A percentile compares a stretch with the other conserved stretches of the same genome.
Conservation (phyloP, 2,797 vertebrate species). For the Smutsia gigantea region DNA sequence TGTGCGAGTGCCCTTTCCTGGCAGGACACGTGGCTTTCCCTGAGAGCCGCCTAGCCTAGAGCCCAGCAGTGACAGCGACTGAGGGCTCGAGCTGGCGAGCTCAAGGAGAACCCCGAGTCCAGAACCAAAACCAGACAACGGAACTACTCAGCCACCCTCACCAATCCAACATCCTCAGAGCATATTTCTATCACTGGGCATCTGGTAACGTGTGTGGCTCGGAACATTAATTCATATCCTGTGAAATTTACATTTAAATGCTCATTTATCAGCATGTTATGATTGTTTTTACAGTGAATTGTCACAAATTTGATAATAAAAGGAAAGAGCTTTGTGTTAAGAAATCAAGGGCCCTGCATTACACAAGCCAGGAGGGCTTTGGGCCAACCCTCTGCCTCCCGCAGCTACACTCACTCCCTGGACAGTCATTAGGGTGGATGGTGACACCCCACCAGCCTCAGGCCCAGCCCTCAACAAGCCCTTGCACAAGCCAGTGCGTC, state of each 20-base stretch:
- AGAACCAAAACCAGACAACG: too few species aligned
- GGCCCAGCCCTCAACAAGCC: too few species aligned
- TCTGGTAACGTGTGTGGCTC: accelerated
- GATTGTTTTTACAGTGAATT: background rate
- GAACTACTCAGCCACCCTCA: background rate
- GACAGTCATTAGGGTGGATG: too few species aligned
- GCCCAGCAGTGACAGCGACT: background rate
- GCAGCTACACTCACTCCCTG: background rate
- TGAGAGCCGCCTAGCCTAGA: background rate
- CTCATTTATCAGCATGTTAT: background rate
- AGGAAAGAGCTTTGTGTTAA: background rate
- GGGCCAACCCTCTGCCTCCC: background rate
- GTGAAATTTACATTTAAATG: background rate
- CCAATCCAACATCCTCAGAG: accelerated
- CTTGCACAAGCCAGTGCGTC: too few species aligned
- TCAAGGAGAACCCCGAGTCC: background rate
- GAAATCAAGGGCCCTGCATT: background rate
- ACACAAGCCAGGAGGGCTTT: background rate
- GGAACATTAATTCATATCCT: accelerated
- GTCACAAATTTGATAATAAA: background rate
- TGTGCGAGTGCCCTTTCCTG: background rate
- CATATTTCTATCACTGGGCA: accelerated
- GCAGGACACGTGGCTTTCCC: too few species aligned
- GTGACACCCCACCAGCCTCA: too few species aligned
- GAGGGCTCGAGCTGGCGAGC: background rate